Evolutionary conservation across 2,797 vertebrate species (phyloP), one percentile per base, ranked within the genome.

Genomic region (Paguma larvata): DNA sequence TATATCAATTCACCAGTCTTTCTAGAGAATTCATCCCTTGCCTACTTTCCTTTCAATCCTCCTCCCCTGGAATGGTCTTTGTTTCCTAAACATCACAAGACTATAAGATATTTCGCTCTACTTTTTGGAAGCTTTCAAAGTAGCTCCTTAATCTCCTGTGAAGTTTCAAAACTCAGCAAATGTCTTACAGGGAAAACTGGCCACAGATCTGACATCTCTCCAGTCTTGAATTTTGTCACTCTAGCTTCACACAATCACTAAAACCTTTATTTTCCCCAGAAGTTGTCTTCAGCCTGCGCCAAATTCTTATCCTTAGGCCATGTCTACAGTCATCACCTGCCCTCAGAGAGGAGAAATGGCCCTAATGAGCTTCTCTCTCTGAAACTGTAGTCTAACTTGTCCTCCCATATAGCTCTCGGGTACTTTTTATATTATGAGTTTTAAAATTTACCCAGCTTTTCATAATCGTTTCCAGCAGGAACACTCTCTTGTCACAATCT

Each of bases 241-340:
- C 67, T 32, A 72, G 32, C 6, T 18, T 41, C 44, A 79, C 11
- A 72, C 0, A 46, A 65, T 16, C 63, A 94, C 62, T 82, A 67
- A 89, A 95, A 72, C 13, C 21, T 89, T 91, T 95, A 48, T 96
- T 93, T 93, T 51, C 13, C 5, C 53, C 34, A 72, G 30, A 92
- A 86, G 30, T 18, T 83, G 23, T 7, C 44, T 73, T 95, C 41
- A 89, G n/a, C n/a, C 18, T 88, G n/a, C 18, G 38, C 15, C 46
- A 95, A 82, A 48, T 91, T 96, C 53, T 91, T 6, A 82, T 73
- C 32, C n/a, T 83, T 25, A 83, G 19, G 30, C n/a, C 32, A 32
- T 27, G 4, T 12, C 2, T 23, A 53, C 59, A 85, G 82, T 44
- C 13, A 95, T 70, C 67, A 93, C 67, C 72, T 30, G 51, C 41